Base-by-base conservation (phyloP, 2,113 vertebrate genomes). In the Hemichromis elongatus region DNA sequence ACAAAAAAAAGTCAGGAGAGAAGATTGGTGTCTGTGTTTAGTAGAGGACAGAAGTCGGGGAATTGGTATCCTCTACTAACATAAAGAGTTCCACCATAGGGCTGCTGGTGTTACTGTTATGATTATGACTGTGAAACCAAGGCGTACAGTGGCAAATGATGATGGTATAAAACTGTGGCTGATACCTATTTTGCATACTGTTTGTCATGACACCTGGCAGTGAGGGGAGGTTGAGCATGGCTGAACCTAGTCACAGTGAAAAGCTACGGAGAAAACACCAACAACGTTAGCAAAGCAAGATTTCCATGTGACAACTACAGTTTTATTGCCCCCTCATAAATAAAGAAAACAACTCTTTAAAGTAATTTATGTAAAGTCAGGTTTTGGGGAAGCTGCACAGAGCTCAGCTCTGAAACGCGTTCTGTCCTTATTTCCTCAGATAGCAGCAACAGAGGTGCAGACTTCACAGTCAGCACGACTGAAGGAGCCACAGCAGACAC, bases 101-200 rank as follows among this genome's bases (percentile, higher is more conserved):
- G n/a, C n/a, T n/a, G n/a, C n/a, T n/a, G n/a, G n/a, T n/a, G n/a
- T n/a, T n/a, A n/a, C 3, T 33, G 16, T 61, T 2, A 33, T 61
- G 30, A 61, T 61, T 35, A 35, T 33, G 57, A 61, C 57, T 61
- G 16, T 61, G 30, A 35, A 61, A 61, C 28, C 0, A 35, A 61
- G 28, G 28, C 1, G 1, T 0, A 33, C 33, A 0, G 9, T 59
- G 28, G 16, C 57, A 2, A 35, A n/a, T 11, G 18, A 61, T 0
- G 30, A 4, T 19, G 16, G 26, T 61, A 59, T 59, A 30, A 61
- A 61, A 33, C 28, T 61, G 57, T n/a, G n/a, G 28, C 9, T n/a
- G 16, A 4, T 61, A 35, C 16, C 57, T 61, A 18, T 35, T 33
- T 35, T 61, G 30, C 30, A 11, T 57, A 5, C 55, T 30, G 55